Evolutionary conservation across 2,888 invertebrate genomes (phyloP).

Genomic region (Argyresthia albistria): DNA sequence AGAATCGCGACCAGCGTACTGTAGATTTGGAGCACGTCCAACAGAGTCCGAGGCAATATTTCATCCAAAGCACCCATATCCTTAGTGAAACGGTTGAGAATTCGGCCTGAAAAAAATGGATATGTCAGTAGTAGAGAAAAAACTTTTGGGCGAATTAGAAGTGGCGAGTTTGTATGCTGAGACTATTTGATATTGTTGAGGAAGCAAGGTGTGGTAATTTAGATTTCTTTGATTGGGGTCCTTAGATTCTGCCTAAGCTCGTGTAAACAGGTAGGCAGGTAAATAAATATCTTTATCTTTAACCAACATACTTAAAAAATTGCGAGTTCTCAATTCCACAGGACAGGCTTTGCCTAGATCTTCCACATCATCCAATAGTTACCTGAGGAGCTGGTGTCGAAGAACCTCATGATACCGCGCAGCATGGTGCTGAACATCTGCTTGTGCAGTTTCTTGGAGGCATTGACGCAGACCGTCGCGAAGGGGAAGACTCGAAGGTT

Average conservation of each 20-base stretch:
- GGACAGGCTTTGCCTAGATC: too few species aligned
- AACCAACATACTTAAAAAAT: too few species aligned
- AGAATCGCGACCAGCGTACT: conserved; percentile 68
- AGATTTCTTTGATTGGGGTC: too few species aligned
- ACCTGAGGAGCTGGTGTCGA: conserved; percentile 86
- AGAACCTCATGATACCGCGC: conserved; percentile 76
- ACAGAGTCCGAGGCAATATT: conserved; percentile 76
- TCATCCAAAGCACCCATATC: conserved; percentile 89
- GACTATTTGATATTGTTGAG: too few species aligned
- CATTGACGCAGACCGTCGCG: conserved; percentile 73
- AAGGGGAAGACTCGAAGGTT: conserved; percentile 76
- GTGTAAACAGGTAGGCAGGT: neutral
- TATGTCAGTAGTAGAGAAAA: too few species aligned
- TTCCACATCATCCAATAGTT: conserved; percentile 5
- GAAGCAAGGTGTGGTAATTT: too few species aligned
- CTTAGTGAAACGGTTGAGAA: conserved; percentile 86
- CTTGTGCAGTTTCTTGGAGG: conserved; percentile 80
- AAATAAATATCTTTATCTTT: neutral
- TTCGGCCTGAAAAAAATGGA: conserved; percentile 66
- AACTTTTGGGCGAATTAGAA: too few species aligned
- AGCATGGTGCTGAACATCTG: conserved; percentile 75
- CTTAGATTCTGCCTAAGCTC: neutral
- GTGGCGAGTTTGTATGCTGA: too few species aligned
- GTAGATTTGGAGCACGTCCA: conserved; percentile 76
- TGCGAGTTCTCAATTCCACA: too few species aligned